Percentiles rank a stretch among this genome's conserved stretches.
Evolutionary conservation across 2,797 vertebrate genomes (phyloP).

Genomic region (Echeneis naucrates): DNA sequence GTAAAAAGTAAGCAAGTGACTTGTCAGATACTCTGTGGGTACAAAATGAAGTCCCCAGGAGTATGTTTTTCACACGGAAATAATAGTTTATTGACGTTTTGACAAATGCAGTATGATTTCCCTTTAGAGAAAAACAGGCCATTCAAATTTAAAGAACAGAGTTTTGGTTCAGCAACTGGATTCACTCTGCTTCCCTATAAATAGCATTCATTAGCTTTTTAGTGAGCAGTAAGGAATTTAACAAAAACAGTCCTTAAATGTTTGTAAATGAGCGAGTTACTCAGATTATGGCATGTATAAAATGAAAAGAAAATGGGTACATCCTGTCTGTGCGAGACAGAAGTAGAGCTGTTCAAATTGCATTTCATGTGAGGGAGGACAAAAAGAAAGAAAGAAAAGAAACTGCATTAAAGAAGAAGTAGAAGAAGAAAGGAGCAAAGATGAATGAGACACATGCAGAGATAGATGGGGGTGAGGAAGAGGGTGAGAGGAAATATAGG

Average conservation of each 20-base stretch:
- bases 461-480: conserved; percentile 34
- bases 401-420: conserved; percentile 20
- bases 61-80: conserved; percentile 54
- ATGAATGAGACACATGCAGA: conserved; percentile 41
- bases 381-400: conserved; percentile 29
- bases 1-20: conserved; percentile 64
- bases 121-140: conserved; percentile 73
- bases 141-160: conserved; percentile 60
- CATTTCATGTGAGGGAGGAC: conserved; percentile 27
- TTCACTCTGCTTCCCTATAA: conserved; percentile 51
- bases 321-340: conserved; percentile 32
- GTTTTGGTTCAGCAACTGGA: conserved; percentile 56
- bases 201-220: conserved; percentile 62
- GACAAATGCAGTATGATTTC: conserved; percentile 58
- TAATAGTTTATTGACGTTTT: conserved; percentile 66
- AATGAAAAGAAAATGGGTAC: conserved; percentile 38
- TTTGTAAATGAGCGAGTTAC: conserved; percentile 53
- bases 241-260: conserved; percentile 62
- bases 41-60: conserved; percentile 46
- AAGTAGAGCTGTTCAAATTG: conserved; percentile 45
- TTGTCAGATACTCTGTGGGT: conserved; percentile 44
- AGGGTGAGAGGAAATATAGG: conserved; percentile 57
- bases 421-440: conserved; percentile 26
- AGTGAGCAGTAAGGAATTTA: conserved; percentile 55
- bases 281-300: conserved; percentile 52